Evolutionary conservation across 2,797 vertebrate genomes (phyloP).

Genomic region (Falco berigora): DNA sequence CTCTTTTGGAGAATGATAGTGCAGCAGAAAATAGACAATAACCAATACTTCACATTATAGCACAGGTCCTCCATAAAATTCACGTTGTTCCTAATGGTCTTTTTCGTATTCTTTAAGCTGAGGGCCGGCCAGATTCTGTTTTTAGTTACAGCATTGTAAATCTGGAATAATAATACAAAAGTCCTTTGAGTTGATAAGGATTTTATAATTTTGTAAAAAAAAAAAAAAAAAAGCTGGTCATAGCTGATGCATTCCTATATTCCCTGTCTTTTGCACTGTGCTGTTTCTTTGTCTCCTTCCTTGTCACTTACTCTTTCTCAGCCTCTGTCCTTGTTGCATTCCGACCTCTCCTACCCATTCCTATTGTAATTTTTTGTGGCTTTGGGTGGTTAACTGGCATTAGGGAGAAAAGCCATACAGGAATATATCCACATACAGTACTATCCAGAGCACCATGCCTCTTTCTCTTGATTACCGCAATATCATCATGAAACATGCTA

Average conservation of each 20-base stretch:
- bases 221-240: not conserved
- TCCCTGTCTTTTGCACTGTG: not conserved
- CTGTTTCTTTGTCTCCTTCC: not conserved
- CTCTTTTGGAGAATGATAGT: not conserved
- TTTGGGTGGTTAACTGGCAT: not conserved
- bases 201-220: not conserved
- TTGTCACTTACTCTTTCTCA: not conserved
- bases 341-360: not conserved
- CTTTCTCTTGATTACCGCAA: not conserved
- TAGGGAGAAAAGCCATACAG: conserved; percentile 8
- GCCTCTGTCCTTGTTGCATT: not conserved
- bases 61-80: not conserved
- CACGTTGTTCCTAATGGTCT: not conserved
- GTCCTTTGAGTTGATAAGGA: not conserved
- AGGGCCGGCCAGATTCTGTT: not conserved
- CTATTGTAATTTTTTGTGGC: conserved; percentile 1
- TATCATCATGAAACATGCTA: not conserved
- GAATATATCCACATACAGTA: not conserved
- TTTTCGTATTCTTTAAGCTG: not conserved
- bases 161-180: not conserved
- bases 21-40: not conserved
- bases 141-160: not conserved
- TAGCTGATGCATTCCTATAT: not conserved
- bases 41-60: not conserved
- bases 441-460: not conserved